These are phyloP conservation scores for Eristalinus aeneus DNA, from an alignment of 2,888 invertebrate species.

Conservation along the genomic window DNA sequence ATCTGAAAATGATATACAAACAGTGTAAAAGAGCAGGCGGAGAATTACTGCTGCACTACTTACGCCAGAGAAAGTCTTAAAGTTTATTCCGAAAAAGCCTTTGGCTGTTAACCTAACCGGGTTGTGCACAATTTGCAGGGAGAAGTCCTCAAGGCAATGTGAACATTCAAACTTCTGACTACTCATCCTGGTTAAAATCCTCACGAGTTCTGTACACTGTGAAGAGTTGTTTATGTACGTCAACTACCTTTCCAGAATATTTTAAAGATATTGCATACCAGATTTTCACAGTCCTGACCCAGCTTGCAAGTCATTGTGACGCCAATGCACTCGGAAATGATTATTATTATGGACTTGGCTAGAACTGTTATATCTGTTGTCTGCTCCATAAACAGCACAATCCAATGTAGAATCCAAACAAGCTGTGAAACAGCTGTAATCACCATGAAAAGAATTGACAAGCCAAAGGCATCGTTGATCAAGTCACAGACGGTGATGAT, in stretches of 20 bases:
- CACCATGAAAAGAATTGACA: constrained; percentile 21
- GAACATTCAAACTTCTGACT: not conserved
- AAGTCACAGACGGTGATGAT: constrained; percentile 12
- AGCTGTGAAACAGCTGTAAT: not conserved
- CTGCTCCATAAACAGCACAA: not conserved
- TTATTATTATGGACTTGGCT: not conserved
- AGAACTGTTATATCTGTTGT: not conserved
- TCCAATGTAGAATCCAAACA: constrained; percentile 16
- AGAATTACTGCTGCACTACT: not conserved
- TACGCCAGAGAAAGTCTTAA: constrained; percentile 7
- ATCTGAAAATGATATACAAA: too few species aligned
- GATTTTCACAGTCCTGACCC: constrained; percentile 34
- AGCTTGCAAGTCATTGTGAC: constrained; percentile 5
- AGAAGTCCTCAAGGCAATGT: constrained; percentile 33
- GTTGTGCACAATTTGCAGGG: constrained; percentile 47
- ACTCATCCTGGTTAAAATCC: not conserved
- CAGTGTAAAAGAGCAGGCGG: too few species aligned
- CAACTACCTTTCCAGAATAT: too few species aligned
- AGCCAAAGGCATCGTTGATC: constrained; percentile 8
- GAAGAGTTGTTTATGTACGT: not conserved
- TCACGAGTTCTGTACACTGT: constrained; percentile 12
- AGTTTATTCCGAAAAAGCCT: constrained; percentile 34
- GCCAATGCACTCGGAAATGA: constrained; percentile 1
- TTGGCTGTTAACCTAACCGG: constrained; percentile 31
- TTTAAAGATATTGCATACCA: too few species aligned